Evolutionary conservation across 2,113 vertebrate genomes (phyloP), one percentile per base, ranked within the genome.

Genomic region (Typhlomys cinereus): DNA sequence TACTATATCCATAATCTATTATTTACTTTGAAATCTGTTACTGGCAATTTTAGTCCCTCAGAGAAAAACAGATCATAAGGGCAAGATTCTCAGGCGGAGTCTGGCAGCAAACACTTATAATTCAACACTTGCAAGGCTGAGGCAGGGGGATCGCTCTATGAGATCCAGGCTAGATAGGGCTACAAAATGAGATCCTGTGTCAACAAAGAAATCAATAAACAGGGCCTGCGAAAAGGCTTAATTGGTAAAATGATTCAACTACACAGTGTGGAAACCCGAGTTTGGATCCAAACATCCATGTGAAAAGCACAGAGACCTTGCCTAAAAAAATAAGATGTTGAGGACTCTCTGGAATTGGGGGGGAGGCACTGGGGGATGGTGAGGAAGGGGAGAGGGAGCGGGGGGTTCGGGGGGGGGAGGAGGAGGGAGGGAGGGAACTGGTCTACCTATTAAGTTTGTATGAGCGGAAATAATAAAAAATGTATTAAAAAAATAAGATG

Each of bases 21-120:
- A 61, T 48, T 79, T 71, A 85, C 62, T 41, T 93, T 84, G 84
- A 91, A 85, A 69, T 61, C 78, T 86, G 48, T 92, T 54, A 69
- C 29, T 92, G 57, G 27, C 74, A 94, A 41, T 73, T 89, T 91
- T 34, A 91, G 21, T 50, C 39, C 34, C 76, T 64, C 50, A 89
- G 8, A 89, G 46, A 92, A 91, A 87, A 88, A 23, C 1, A 5
- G 81, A 93, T 8, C 8, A 44, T 85, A 90, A 36, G 20, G 73
- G 57, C 89, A 66, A 27, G 15, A 14, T 80, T 27, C 23, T 61
- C 57, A 61, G 5, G 11, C 29, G 4, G 8, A 21, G 57, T 62
- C 41, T 62, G 10, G 41, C 11, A 27, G 52, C 62, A 69, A 23
- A 29, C 4, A 21, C 34, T 67, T 18, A 13, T 11, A 67, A 69